Evolutionary conservation across 2,797 vertebrate species (phyloP), one percentile per base, ranked within the genome.

Genomic region (Anomalospiza imberbis): DNA sequence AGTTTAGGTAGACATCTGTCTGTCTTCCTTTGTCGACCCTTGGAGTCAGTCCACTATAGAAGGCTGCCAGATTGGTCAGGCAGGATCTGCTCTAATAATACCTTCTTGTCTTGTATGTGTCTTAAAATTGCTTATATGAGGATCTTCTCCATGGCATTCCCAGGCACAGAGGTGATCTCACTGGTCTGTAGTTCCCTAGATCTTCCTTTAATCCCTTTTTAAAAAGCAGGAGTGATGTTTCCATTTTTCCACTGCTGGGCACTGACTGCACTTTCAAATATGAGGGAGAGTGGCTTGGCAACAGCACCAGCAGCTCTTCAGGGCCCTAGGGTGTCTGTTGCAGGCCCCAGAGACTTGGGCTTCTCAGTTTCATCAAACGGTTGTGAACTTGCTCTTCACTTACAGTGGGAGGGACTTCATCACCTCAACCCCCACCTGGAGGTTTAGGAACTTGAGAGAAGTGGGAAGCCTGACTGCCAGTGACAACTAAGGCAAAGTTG

Each of bases 21-120:
- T 73, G 10, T n/a, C 24, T 38, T n/a, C 17, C 13, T 15, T 53
- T 58, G 17, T 38, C 0, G 0, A n/a, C 4, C 7, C 11, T 38
- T 65, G 45, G 28, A 51, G 32, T 38, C 1, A 1, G 16, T 58
- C 44, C 24, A 21, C 62, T 19, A 14, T 8, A 38, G 32, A 58
- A 45, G 32, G 16, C 16, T 65, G 7, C 28, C 32, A 58, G 63
- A 54, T 47, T 47, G 40, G 34, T 40, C 55, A 54, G 60, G 36
- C 60, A 72, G 44, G 22, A 44, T 51, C 58, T 72, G 13, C 44
- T 38, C 19, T 45, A 38, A 38, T 38, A 67, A 38, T 51, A 67
- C 7, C 12, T 42, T 38, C 31, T 32, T 67, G 5, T 60, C 26
- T 42, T 62, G 12, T 42, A 10, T 48, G 9, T 62, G 14, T 48